Percentiles rank a stretch among this genome's conserved stretches.
These are phyloP conservation scores for Cololabis saira DNA, from an alignment of 2,113 vertebrate genomes.

Conservation along the genomic window DNA sequence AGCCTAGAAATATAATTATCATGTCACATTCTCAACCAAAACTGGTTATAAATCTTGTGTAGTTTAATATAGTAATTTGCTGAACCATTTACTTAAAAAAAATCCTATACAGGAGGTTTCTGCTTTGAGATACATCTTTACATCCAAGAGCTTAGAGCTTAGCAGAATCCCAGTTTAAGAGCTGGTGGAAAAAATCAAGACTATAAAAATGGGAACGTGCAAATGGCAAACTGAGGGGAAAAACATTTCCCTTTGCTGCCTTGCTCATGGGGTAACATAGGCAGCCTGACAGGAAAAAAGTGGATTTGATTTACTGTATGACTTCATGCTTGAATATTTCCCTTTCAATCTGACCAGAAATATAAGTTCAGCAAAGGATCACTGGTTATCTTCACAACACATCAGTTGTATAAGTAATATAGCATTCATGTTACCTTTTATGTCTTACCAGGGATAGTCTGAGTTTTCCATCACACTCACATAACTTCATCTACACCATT, in stretches of 20 bases:
- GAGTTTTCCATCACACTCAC: too few relatives aligned
- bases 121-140: slow-evolving; percentile 15
- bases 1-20: slow-evolving; percentile 32
- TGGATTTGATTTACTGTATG: too few relatives aligned
- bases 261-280: slow-evolving; percentile 39
- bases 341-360: too few relatives aligned
- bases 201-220: slow-evolving; percentile 33
- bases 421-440: too few relatives aligned
- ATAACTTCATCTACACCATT: too few relatives aligned
- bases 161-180: slow-evolving; percentile 43
- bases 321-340: too few relatives aligned
- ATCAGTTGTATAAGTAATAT: too few relatives aligned
- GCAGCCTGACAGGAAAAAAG: slow-evolving; percentile 18
- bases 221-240: slow-evolving; percentile 39
- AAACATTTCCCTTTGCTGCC: slow-evolving; percentile 46
- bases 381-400: too few relatives aligned
- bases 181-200: slow-evolving; percentile 40
- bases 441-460: too few relatives aligned
- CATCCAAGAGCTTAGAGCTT: slow-evolving; percentile 8
- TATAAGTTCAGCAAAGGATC: too few relatives aligned
- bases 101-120: slow-evolving; percentile 1
- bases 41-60: slow-evolving; percentile 15
- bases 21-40: slow-evolving; percentile 13
- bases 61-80: slow-evolving; percentile 21
- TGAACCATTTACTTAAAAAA: background rate